Evolutionary conservation across 2,888 invertebrate genomes (phyloP), one percentile per base, ranked within the genome.

Genomic region (Drosophila fungiperda): DNA sequence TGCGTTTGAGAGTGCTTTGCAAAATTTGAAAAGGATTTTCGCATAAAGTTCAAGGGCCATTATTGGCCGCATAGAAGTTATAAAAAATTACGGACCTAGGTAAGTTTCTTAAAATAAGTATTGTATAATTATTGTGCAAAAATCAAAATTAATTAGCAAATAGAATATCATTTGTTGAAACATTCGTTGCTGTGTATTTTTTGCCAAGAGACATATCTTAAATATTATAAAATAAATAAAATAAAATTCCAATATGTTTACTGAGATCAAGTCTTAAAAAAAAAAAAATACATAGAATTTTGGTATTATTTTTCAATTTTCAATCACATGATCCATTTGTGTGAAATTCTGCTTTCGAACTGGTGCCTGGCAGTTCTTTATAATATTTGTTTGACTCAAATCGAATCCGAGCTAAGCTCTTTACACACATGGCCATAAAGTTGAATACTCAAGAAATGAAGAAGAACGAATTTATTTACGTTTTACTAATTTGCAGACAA

Each of bases 401-500:
- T n/a, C 8, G 3, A 38, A 23, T n/a, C 26, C 0, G 23, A 33
- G 32, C 26, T 9, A 7, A 26, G 23, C 23, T 36, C 1, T 26
- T 23, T 32, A 40, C 12, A 35, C 45, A 36, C 20, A 45, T 35
- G 23, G 23, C 35, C 42, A 32, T 20, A 45, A 26, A 42, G 48
- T 75, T 12, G 35, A 70, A 60, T 50, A 36, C 58, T 59, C 2
- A 48, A 17, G 26, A 63, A 29, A 58, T 33, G 23, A 20, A 33
- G 42, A 42, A 26, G 48, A 38, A 52, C 42, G 38, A 63, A n/a
- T 63, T 81, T 80, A 58, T 68, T 73, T 68, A 57, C 23, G 38
- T 32, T 65, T 72, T 71, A 82, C 88, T 86, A 89, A 86, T 89
- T 85, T 74, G 70, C 70, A 67, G 83, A 84, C 89, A 74, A 76